A percentile compares a stretch with the other conserved stretches of the same genome.
These are phyloP conservation scores for Pachyseris speciosa DNA, from an alignment of 64 coral and sea anemone genomes.

Conservation along the genomic window DNA sequence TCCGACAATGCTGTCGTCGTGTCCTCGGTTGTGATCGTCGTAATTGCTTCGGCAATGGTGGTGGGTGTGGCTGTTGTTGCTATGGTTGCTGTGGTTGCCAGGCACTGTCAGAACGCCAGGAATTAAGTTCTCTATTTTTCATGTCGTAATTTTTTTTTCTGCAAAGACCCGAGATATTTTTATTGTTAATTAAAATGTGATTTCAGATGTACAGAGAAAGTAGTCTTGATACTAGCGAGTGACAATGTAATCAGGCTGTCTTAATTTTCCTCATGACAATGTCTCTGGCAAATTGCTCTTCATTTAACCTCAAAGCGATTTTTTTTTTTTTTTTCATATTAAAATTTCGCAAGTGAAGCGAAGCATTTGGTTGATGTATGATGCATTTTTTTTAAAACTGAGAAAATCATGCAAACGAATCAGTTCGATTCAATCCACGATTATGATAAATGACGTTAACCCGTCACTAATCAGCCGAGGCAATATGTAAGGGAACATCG, in stretches of 20 bases:
- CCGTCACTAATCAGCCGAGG: no score
- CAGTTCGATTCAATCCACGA: no score
- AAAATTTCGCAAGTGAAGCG: no score
- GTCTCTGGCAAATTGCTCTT: no score
- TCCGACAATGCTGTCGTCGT: constrained; percentile 99
- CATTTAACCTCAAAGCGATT: no score
- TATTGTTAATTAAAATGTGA: constrained; percentile 11
- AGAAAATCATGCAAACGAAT: no score
- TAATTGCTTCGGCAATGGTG: constrained; percentile 99
- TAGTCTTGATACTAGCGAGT: background rate
- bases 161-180: constrained; percentile 8
- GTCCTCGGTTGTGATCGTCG: constrained; percentile 99
- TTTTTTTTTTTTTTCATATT: no score
- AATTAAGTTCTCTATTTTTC: constrained; percentile 1
- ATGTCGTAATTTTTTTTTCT: background rate
- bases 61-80: constrained; percentile 99
- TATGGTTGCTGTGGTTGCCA: constrained; percentile 99
- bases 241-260: background rate
- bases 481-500: no score
- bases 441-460: no score
- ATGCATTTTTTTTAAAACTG: no score
- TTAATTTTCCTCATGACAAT: background rate
- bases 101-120: constrained; percentile 95
- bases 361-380: no score
- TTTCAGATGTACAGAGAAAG: constrained; percentile 19